Evolutionary conservation across 2,888 invertebrate species (phyloP).

Genomic region (Plagodis pulveraria): DNA sequence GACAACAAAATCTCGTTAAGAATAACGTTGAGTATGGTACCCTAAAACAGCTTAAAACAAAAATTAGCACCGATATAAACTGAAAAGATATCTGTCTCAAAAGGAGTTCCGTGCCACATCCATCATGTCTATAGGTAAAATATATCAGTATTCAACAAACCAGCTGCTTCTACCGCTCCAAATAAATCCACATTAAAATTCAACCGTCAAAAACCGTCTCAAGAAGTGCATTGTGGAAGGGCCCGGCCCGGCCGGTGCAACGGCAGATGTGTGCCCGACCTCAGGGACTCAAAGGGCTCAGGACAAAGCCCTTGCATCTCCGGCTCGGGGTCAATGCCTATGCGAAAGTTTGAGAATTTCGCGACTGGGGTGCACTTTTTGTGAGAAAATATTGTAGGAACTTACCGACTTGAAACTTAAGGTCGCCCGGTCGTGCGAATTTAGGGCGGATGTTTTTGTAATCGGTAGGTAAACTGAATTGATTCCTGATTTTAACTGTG

Average conservation of each 20-base stretch:
- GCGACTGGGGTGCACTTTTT: constrained; percentile 21
- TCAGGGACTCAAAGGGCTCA: constrained; percentile 18
- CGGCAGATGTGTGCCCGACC: constrained; percentile 67
- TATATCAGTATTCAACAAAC: constrained; percentile 3
- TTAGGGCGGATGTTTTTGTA: constrained; percentile 10
- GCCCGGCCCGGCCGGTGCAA: constrained; percentile 48
- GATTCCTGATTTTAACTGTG: constrained; percentile 5
- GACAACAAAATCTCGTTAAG: too few species aligned
- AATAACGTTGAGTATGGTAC: too few species aligned
- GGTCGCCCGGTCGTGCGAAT: constrained; percentile 13
- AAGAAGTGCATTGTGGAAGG: constrained; percentile 54
- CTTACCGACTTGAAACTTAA: background rate
- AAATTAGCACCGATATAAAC: too few species aligned
- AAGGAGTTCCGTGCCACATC: background rate
- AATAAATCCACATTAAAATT: constrained; percentile 48
- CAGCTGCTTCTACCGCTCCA: constrained; percentile 38
- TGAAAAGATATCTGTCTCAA: background rate
- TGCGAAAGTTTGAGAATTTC: constrained; percentile 29
- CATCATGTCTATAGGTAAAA: background rate
- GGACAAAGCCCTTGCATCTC: constrained; percentile 16
- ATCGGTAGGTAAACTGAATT: background rate
- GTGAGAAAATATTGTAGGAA: constrained; percentile 13
- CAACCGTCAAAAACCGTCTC: constrained; percentile 55
- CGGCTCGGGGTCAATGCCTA: constrained; percentile 48
- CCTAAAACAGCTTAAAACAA: too few species aligned